Evolutionary conservation across 2,113 vertebrate genomes (phyloP).

Genomic region (Anhinga rufa): DNA sequence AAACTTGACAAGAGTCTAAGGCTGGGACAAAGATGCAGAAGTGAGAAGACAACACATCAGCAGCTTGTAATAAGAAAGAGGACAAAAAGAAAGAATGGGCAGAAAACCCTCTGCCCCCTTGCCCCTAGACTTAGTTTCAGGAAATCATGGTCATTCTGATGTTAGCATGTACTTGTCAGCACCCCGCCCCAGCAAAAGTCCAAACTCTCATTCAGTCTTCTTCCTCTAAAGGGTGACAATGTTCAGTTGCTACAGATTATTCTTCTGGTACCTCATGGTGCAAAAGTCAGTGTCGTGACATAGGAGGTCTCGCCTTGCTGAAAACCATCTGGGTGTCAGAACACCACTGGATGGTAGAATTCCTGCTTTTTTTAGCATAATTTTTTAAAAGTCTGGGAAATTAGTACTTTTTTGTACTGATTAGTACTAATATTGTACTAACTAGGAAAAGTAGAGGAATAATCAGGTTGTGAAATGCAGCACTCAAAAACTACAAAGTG

Average conservation of each 20-base stretch:
- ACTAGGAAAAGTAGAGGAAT: not conserved
- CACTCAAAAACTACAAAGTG: not conserved
- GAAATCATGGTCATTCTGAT: not conserved
- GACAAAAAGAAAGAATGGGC: not conserved
- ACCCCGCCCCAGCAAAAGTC: not conserved
- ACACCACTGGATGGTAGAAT: not conserved
- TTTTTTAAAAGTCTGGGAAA: not conserved
- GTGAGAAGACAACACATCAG: not conserved
- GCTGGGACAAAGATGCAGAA: not conserved
- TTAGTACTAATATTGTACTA: not conserved
- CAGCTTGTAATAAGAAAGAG: not conserved
- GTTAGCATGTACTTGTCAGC: not conserved
- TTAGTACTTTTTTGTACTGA: not conserved
- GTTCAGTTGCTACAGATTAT: not conserved
- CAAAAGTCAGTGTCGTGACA: not conserved
- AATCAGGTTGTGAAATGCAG: not conserved
- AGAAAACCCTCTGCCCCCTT: not conserved
- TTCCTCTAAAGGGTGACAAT: not conserved
- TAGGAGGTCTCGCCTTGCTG: not conserved
- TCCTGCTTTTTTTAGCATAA: not conserved
- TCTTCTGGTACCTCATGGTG: not conserved
- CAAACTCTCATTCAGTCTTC: not conserved
- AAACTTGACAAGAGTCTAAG: not conserved
- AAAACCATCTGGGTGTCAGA: not conserved
- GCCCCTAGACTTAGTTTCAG: not conserved